phyloP scores from a whole-genome alignment of 2,797 vertebrate species.

The Melanotaenia parkinsoni region DNA sequence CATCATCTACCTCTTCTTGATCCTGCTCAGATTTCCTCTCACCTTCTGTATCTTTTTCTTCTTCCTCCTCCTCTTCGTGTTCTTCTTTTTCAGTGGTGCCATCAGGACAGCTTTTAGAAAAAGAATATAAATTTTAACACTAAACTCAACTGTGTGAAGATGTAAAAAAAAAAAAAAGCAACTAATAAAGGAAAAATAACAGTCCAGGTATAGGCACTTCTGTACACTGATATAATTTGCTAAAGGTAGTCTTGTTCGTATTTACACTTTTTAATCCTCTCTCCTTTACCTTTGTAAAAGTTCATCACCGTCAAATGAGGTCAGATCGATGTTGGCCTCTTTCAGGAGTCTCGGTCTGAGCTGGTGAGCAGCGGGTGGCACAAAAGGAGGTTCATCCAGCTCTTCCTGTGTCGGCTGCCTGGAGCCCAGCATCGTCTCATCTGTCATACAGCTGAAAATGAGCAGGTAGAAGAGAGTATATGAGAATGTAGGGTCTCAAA shows the following conservation, averaged over 20 bases:
- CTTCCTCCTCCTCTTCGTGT: slow-evolving; percentile 2
- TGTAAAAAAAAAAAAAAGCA: neutral
- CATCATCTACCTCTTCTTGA: slow-evolving; percentile 10
- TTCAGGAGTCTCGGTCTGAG: slow-evolving; percentile 74
- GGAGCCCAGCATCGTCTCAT: slow-evolving; percentile 83
- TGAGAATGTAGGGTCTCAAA: neutral
- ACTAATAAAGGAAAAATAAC: neutral
- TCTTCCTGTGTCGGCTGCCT: slow-evolving; percentile 83
- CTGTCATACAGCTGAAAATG: slow-evolving; percentile 82
- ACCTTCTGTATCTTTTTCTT: neutral
- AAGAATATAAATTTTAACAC: neutral
- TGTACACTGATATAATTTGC: too few relatives aligned
- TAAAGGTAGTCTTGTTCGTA: too few relatives aligned
- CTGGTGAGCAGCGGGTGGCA: slow-evolving; percentile 44
- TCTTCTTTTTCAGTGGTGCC: slow-evolving; percentile 10
- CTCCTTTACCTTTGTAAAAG: slow-evolving; percentile 67
- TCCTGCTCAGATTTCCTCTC: slow-evolving; percentile 16
- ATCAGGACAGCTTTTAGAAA: slow-evolving; percentile 53
- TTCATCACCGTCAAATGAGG: slow-evolving; percentile 69
- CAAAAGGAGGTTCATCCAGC: slow-evolving; percentile 68
- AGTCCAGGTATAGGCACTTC: neutral
- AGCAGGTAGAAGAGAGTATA: slow-evolving; percentile 2
- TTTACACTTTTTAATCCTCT: too few relatives aligned
- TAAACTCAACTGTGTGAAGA: neutral
- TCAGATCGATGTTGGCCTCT: slow-evolving; percentile 74